Evolutionary conservation across 2,113 vertebrate species (phyloP).

Genomic region (Plotosus lineatus): DNA sequence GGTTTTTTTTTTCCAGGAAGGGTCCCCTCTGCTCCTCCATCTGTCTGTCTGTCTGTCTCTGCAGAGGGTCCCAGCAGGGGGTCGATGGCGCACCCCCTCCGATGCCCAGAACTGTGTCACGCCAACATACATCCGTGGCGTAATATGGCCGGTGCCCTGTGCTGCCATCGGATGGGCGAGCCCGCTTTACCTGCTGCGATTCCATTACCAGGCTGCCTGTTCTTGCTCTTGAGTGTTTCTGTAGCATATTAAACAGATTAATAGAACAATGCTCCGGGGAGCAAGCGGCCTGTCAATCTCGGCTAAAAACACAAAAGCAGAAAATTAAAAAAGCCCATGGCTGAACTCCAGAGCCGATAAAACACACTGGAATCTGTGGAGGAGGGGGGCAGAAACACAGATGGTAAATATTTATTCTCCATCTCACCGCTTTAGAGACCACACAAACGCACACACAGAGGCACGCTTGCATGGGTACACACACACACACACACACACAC

Average conservation of each 20-base stretch:
- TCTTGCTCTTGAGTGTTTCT: slow-evolving; percentile 74
- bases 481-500: slow-evolving; percentile 45
- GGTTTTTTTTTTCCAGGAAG: slow-evolving; percentile 42
- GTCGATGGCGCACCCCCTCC: slow-evolving; percentile 48
- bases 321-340: slow-evolving; percentile 84
- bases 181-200: slow-evolving; percentile 70
- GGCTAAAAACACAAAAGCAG: slow-evolving; percentile 79
- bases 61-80: slow-evolving; percentile 61
- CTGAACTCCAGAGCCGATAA: slow-evolving; percentile 78
- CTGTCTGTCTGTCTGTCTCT: slow-evolving; percentile 63
- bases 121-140: slow-evolving; percentile 29
- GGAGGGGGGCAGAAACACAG: slow-evolving; percentile 60
- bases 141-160: slow-evolving; percentile 59
- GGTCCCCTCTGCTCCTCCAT: slow-evolving; percentile 57
- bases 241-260: slow-evolving; percentile 87
- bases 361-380: slow-evolving; percentile 67
- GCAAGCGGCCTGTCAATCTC: slow-evolving; percentile 75
- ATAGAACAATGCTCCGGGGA: slow-evolving; percentile 81
- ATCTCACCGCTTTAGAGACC: slow-evolving; percentile 67
- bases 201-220: slow-evolving; percentile 77
- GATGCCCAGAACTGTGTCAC: slow-evolving; percentile 46
- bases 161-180: slow-evolving; percentile 69
- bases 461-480: slow-evolving; percentile 30
- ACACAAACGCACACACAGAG: slow-evolving; percentile 46
- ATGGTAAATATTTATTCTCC: slow-evolving; percentile 79